phyloP scores from a whole-genome alignment of 2,113 vertebrate species.

The Ailuropoda melanoleuca region DNA sequence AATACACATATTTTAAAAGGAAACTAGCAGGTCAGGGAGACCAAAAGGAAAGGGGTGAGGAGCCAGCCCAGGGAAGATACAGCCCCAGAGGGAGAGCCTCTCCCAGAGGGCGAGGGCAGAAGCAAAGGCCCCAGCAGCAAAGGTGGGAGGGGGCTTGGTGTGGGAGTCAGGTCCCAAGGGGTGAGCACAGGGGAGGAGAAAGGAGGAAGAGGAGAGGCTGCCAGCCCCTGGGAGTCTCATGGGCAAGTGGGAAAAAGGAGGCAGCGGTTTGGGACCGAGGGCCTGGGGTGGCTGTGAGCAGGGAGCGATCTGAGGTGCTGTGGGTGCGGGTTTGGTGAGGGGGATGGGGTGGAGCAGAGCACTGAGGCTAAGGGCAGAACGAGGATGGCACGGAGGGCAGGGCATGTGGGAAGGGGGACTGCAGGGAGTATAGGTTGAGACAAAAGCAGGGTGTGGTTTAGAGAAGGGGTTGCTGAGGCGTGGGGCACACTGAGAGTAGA shows the following conservation, averaged over 20 bases:
- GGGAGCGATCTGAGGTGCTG: background rate
- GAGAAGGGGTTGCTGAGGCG: background rate
- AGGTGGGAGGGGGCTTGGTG: background rate
- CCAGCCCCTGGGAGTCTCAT: background rate
- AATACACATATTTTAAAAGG: background rate
- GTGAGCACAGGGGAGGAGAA: background rate
- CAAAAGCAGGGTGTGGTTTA: background rate
- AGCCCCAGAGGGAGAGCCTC: background rate
- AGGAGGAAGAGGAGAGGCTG: background rate
- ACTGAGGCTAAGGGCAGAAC: background rate
- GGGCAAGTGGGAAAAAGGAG: background rate
- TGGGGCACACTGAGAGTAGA: too few species aligned
- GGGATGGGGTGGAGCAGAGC: background rate
- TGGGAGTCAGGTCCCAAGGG: background rate
- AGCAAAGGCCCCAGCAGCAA: fast-evolving
- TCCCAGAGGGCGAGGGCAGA: background rate
- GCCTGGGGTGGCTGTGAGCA: background rate
- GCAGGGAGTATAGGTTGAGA: background rate
- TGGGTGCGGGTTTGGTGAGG: background rate
- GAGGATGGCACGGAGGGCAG: background rate
- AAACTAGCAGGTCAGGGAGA: background rate
- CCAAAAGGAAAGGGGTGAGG: background rate
- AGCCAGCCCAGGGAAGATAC: too few species aligned
- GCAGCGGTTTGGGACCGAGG: background rate
- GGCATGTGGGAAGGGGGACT: background rate